Evolutionary conservation across 1,140 invertebrate species (phyloP), one percentile per base, ranked within the genome.

Genomic region (Latrodectus geometricus): DNA sequence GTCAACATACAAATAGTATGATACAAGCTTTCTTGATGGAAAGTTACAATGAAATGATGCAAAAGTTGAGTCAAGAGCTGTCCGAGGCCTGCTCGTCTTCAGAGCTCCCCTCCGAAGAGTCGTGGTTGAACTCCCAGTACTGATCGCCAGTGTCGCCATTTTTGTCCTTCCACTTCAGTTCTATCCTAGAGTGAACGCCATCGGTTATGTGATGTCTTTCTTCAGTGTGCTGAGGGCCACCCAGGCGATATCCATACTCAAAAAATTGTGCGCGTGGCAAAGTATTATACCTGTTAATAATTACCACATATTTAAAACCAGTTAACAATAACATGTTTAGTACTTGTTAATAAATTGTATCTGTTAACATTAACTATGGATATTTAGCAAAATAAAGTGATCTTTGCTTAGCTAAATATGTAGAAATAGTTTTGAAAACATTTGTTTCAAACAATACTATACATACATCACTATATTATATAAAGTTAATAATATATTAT

Each of bases 101-200:
- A 3, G 52, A 21, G 7, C 77, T 73, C 15, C 35, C 54, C 79
- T 86, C 84, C 14, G 49, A n/a, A 11, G 69, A 78, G 48, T 79
- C 69, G 35, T 87, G 85, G 23, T 87, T 87, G 56, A 80, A 87
- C 52, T 87, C 85, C 76, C 76, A 87, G 23, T 79, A 80, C 12
- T 87, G 85, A 8, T 87, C 85, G 9, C 85, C 85, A 15, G 70
- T 50, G 12, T 87, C 77, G 0, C 85, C 85, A n/a, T 87, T 87
- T 21, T 80, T 20, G 20, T 87, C 76, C 15, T 87, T 56, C 85
- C 85, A 87, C 11, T 87, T 87, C 9, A 87, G 9, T 35, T 87
- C 79, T 9, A 79, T 87, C 7, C 20, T 80, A 20, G 85, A 80
- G 2, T 48, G 68, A 2, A 21, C 21, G 4, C 85, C 85, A 15